phyloP scores from a whole-genome alignment of 2,888 invertebrate species.

The Scrobipalpa costella region DNA sequence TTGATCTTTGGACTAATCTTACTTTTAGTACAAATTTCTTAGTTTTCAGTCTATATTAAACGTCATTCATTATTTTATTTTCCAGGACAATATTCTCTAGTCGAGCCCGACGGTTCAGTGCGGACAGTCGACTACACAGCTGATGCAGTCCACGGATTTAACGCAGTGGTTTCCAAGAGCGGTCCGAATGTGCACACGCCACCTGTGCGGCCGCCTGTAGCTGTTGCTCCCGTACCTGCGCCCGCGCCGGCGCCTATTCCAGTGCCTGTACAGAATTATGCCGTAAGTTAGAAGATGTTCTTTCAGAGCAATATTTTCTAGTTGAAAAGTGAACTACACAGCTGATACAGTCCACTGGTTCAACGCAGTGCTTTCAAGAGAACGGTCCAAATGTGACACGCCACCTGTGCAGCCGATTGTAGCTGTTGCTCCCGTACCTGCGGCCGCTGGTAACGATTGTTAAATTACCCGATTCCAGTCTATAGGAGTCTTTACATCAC shows the following conservation, averaged over 20 bases:
- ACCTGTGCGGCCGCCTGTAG: slow-evolving; percentile 24
- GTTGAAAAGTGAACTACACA: too few relatives aligned
- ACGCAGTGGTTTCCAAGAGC: slow-evolving; percentile 78
- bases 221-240: slow-evolving; percentile 35
- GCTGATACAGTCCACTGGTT: too few relatives aligned
- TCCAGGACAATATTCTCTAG: slow-evolving; percentile 77
- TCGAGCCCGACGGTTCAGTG: slow-evolving; percentile 78
- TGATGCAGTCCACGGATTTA: slow-evolving; percentile 81
- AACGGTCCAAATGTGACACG: too few relatives aligned
- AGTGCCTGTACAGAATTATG: slow-evolving; percentile 30
- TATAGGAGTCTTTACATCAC: too few relatives aligned
- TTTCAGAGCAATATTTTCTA: neutral
- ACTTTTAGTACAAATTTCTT: too few relatives aligned
- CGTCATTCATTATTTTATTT: slow-evolving; percentile 30
- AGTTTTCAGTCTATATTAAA: neutral
- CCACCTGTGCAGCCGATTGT: too few relatives aligned
- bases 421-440: too few relatives aligned
- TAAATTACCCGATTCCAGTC: too few relatives aligned
- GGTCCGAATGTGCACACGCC: slow-evolving; percentile 70
- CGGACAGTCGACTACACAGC: slow-evolving; percentile 82
- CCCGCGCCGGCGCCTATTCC: slow-evolving; percentile 38
- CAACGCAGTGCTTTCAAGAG: too few relatives aligned
- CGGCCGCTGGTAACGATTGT: too few relatives aligned
- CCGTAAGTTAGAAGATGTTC: neutral
- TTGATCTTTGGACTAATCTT: too few relatives aligned